Base-by-base conservation (phyloP, 2,888 invertebrate genomes). In the Druceiella hillmani region DNA sequence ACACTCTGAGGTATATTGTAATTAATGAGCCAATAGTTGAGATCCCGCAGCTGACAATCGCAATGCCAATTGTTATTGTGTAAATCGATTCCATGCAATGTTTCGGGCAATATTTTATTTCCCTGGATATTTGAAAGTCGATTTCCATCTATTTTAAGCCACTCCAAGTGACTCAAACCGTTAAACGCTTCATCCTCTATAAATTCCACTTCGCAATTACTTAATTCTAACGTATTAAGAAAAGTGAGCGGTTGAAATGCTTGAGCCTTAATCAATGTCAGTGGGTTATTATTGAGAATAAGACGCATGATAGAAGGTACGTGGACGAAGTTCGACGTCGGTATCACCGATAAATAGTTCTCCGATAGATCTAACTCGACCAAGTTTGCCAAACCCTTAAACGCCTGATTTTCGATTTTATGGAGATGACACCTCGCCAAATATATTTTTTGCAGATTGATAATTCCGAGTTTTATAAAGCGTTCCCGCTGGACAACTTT, bases 61-160 rank as follows among this genome's bases (percentile, higher is more conserved):
- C 92, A 92, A 50, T 80, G 76, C 92, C 91, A 92, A 48, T 85
- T 83, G 73, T 92, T 92, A 58, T 83, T 83, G 59, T 90, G 84
- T 49, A 92, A 66, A 53, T 86, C 82, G 40, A 91, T 77, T 40
- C 87, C 88, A 52, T 86, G 81, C 50, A 91, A 66, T 32, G 80
- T 79, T 44, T 80, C 79, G n/a, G 88, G 87, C 35, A 87, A 72
- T 52, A 85, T 78, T 55, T 78, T 76, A 40, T 71, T 73, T 30
- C 83, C 85, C 55, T 78, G 76, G 51, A 89, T 78, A 52, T 77
- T 78, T 39, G 79, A 77, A 55, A 93, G 74, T 53, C 78, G 78
- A 66, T 93, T 93, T 47, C 84, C 85, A 53, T 90, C 83, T 51
- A 93, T 64, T 52, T 85, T 79, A 38, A 93, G 69, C 85, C 88